These are phyloP conservation scores for Campylomormyrus tamandua DNA, from an alignment of 2,113 vertebrate species.

Conservation along the genomic window DNA sequence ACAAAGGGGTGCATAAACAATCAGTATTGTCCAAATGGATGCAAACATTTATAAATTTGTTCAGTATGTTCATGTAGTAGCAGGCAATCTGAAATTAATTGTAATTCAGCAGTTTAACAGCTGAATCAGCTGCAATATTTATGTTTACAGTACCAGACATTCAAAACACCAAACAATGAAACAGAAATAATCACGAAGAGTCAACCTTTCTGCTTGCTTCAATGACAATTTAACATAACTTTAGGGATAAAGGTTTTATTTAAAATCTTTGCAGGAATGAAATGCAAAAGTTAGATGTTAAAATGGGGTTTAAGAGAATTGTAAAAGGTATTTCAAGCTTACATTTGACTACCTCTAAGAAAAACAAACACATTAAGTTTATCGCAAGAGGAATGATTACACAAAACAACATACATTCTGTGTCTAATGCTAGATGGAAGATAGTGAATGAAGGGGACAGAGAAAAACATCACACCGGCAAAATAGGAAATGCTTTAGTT, in stretches of 20 bases:
- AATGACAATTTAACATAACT: background rate
- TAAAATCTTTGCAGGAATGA: background rate
- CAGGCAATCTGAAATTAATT: background rate
- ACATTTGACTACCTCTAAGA: background rate
- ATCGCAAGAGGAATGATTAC: background rate
- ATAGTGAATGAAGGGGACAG: background rate
- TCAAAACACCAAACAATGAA: background rate
- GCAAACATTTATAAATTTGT: background rate
- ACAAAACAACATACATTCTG: background rate
- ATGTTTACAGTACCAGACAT: background rate
- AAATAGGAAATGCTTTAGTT: background rate
- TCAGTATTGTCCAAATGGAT: background rate
- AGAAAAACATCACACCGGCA: background rate
- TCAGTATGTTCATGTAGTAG: background rate
- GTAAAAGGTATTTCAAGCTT: background rate
- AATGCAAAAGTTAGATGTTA: background rate
- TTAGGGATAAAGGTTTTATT: background rate
- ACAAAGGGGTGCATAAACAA: background rate
- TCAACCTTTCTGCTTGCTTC: background rate
- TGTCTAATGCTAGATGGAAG: background rate
- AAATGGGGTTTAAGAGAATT: background rate
- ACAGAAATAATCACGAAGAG: background rate
- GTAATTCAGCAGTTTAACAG: background rate
- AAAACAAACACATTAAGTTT: background rate
- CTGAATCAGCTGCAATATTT: background rate